Evolutionary conservation across 2,888 invertebrate species (phyloP).

Genomic region (Xestia sexstrigata): DNA sequence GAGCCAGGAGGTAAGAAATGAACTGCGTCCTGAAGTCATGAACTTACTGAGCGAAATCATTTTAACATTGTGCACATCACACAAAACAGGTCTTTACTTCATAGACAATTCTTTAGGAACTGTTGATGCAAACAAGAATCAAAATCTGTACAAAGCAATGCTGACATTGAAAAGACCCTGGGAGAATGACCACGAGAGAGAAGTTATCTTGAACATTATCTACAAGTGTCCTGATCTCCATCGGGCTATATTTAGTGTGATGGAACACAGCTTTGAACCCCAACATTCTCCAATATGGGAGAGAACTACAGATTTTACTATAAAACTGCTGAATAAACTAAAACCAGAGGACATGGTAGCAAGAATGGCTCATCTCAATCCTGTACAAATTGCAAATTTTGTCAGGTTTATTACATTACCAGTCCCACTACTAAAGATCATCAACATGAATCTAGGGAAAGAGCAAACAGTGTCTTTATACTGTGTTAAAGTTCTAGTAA

Average conservation of each 20-base stretch:
- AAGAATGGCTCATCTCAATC: constrained; percentile 84
- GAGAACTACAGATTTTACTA: constrained; percentile 85
- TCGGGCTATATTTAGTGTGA: constrained; percentile 90
- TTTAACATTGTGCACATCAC: constrained; percentile 94
- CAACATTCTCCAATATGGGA: constrained; percentile 90
- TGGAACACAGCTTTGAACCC: constrained; percentile 92
- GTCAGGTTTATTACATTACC: constrained; percentile 88
- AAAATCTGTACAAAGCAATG: constrained; percentile 91
- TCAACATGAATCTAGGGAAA: constrained; percentile 79
- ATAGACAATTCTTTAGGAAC: constrained; percentile 92
- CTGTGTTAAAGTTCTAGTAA: constrained; percentile 88
- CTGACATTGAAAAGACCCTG: constrained; percentile 93
- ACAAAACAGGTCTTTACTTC: constrained; percentile 94
- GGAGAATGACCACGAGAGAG: constrained; percentile 92
- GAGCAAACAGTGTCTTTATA: constrained; percentile 85
- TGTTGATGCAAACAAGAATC: constrained; percentile 91
- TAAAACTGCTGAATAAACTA: constrained; percentile 84
- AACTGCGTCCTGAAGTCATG: constrained; percentile 85
- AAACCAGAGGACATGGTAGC: constrained; percentile 87
- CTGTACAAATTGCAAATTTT: constrained; percentile 89
- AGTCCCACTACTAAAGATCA: constrained; percentile 85
- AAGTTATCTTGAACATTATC: constrained; percentile 92
- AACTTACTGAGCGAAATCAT: constrained; percentile 92
- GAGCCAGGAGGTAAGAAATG: constrained; percentile 79
- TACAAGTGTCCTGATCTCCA: constrained; percentile 93